Base-by-base conservation (phyloP, 2,888 invertebrate species). In the Lasioglossum lativentre region DNA sequence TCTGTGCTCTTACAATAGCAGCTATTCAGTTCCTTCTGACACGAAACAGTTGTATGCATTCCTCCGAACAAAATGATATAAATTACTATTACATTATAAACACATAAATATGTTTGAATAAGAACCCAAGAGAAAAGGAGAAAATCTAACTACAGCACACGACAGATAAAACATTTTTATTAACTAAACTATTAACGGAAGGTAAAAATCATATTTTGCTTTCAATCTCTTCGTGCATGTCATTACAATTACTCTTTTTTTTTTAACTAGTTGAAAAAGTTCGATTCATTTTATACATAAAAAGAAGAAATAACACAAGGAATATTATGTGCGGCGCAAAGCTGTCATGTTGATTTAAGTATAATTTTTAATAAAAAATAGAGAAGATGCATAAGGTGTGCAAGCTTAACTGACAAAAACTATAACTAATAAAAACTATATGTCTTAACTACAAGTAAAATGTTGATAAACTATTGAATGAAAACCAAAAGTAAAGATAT, bases 1-100 rank as follows among this genome's bases (percentile, higher is more conserved):
- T 59, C n/a, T 59, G 23, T 59, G n/a, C 5, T 59, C n/a, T 59
- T n/a, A 23, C n/a, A 23, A 59, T 59, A 59, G 19, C 59, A 59
- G 59, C 59, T 59, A 59, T 59, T 59, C 59, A 59, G 59, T 59
- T 59, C 59, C n/a, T n/a, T 59, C 59, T 59, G 59, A 59, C 59
- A 59, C 8, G 16, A 59, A 59, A 59, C 59, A n/a, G n/a, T 59
- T 59, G 23, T 59, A 59, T 59, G 23, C 23, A 59, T 23, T 59
- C 59, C n/a, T n/a, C 23, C 23, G 59, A 59, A 23, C n/a, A 59
- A 59, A 59, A 59, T n/a, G 59, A 23, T 23, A n/a, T 59, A 59
- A 59, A 59, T 59, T 59, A 23, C n/a, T 59, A n/a, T 59, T 59
- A 59, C 59, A 59, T 59, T 19, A 59, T 59, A 59, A 59, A 59